Base-by-base conservation (phyloP, 2,113 vertebrate genomes). In the Dipodomys spectabilis region DNA sequence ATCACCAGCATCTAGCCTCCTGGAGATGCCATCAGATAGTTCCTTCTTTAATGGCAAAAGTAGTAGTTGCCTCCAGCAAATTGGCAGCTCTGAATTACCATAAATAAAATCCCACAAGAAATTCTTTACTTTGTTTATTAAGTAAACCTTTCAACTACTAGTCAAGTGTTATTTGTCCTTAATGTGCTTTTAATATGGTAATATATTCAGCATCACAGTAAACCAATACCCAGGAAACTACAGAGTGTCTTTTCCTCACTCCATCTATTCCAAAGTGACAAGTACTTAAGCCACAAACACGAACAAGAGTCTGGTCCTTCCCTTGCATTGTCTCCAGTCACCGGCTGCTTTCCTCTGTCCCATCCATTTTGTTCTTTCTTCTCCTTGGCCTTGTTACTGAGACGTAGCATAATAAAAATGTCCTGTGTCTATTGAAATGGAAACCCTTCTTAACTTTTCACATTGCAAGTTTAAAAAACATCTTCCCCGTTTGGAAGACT, bases 71-170 rank as follows among this genome's bases (percentile, higher is more conserved):
- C 39, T 90, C 72, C 39, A 88, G 30, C 79, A 80, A 92, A 92
- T 0, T 25, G 5, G 80, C 45, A 88, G 86, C 20, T 93, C 39
- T 83, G 22, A 72, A 85, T 74, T 28, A 74, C 79, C 75, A 64
- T 39, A 64, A 86, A 88, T 72, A 92, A 85, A 94, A 90, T 30
- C 60, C 1, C 30, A 53, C 2, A 62, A 81, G 90, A 32, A 88
- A 86, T 88, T 78, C 30, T 82, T 86, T 44, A 64, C 81, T 87
- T 91, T 93, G 68, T 91, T 89, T 87, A 74, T 91, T 86, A 92
- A 71, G 25, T 80, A 91, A 89, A 74, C 7, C 62, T 94, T 89
- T 80, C 74, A 86, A 64, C 20, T 71, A 39, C 77, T 89, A 44
- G 77, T 60, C 83, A 88, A 88, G 74, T 69, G 72, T 39, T 90